Base-by-base conservation (phyloP, 2,888 invertebrate genomes). In the Cosmopolites sordidus region DNA sequence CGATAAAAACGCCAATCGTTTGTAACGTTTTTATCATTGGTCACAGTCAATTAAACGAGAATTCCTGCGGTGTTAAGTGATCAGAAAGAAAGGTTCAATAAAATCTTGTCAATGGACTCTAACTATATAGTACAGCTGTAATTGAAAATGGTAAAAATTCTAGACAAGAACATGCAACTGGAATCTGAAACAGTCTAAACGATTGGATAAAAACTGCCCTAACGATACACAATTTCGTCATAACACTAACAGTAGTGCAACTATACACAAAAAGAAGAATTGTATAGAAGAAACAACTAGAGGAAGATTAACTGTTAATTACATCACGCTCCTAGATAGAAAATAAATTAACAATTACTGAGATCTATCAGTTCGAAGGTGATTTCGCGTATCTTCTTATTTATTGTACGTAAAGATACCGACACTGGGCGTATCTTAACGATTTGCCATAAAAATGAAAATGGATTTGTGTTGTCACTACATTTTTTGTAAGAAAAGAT, bases 61-160 rank as follows among this genome's bases (percentile, higher is more conserved):
- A 39, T 48, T 56, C 51, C 51, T 42, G 37, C 48, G 48, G 51
- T 48, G 51, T 51, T 48, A 51, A 42, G 29, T 42, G 41, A 48
- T 48, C 27, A 22, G 22, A 48, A 48, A 51, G 48, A 51, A 56
- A 43, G 45, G 42, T 14, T 22, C 51, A 51, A 56, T 56, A 56
- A 51, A 56, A 56, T 48, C 56, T 51, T 51, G 45, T 56, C 56
- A 51, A 48, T 51, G 56, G 44, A 51, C 56, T 48, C 51, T 42
- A 56, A 37, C 48, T 27, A n/a, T 41, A 48, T 45, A 51, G 48
- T 51, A 56, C 51, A 48, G 56, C 42, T 40, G 51, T 51, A 51
- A 56, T 56, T 56, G 56, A 56, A 51, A 56, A 48, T 43, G 51
- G 43, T 51, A 48, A 42, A 45, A 22, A 30, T 44, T 50, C 43